Percentiles rank a stretch among this genome's conserved stretches.
Conservation (phyloP, 2,797 vertebrate genomes). For the Kryptopterus vitreolus region DNA sequence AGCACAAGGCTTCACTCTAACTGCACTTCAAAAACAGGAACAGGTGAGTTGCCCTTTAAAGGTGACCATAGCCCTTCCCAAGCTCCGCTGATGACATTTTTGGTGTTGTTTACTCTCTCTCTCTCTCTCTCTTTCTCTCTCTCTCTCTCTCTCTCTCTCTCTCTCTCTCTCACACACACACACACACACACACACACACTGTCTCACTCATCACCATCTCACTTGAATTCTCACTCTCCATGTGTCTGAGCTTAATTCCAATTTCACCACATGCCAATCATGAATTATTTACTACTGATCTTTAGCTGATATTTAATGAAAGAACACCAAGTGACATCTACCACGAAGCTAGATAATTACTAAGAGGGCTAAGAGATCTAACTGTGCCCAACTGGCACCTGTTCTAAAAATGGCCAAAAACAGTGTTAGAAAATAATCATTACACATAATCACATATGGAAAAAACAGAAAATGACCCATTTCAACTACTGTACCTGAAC, state of each 20-base stretch:
- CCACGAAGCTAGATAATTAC: conserved; percentile 46
- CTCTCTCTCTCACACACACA: neutral
- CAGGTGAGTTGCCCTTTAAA: conserved; percentile 38
- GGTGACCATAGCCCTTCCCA: conserved; percentile 1
- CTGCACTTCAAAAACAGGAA: neutral
- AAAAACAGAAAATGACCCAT: neutral
- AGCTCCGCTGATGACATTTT: conserved; percentile 42
- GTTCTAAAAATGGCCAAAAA: neutral
- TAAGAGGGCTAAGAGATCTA: conserved; percentile 5
- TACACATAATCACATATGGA: neutral
- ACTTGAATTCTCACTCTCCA: neutral
- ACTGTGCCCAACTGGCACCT: neutral
- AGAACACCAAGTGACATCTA: conserved; percentile 42
- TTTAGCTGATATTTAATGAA: conserved; percentile 65
- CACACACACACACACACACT: no score
- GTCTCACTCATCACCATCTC: conserved; percentile 1
- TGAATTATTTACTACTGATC: conserved; percentile 79
- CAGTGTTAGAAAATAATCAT: neutral
- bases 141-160: neutral
- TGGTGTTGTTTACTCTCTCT: neutral
- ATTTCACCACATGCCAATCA: conserved; percentile 61
- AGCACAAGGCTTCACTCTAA: neutral
- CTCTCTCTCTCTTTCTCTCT: conserved; percentile 13
- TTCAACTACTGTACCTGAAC: neutral
- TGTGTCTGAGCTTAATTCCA: conserved; percentile 50